phyloP scores from a whole-genome alignment of 2,888 invertebrate genomes.

The Andrena bicolor region DNA sequence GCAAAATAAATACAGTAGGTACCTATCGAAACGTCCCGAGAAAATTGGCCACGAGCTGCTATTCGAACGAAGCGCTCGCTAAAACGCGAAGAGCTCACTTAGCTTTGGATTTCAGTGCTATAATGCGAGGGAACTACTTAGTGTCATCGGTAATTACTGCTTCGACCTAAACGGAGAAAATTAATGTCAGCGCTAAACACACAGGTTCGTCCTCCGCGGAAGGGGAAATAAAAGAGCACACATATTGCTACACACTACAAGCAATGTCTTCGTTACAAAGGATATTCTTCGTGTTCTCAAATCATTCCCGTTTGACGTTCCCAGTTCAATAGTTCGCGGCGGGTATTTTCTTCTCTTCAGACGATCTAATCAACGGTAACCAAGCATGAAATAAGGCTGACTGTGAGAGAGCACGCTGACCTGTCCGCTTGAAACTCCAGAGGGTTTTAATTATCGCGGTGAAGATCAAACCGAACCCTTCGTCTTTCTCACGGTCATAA shows the following conservation, averaged over 20 bases:
- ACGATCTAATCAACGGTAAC: constrained; percentile 31
- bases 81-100: too few relatives aligned
- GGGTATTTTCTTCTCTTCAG: constrained; percentile 9
- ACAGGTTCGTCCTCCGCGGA: constrained; percentile 1
- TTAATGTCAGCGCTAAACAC: background rate
- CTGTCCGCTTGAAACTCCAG: constrained; percentile 16
- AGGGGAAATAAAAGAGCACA: background rate
- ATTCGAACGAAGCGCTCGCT: too few relatives aligned
- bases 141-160: background rate
- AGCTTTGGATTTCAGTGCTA: too few relatives aligned
- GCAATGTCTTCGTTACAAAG: constrained; percentile 42
- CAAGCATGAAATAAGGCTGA: constrained; percentile 38
- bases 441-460: constrained; percentile 17
- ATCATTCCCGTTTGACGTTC: background rate
- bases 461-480: constrained; percentile 7
- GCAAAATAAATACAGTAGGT: too few relatives aligned
- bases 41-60: too few relatives aligned
- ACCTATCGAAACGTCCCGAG: too few relatives aligned
- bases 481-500: constrained; percentile 32
- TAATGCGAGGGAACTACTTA: too few relatives aligned
- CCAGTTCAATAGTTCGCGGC: background rate
- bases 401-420: constrained; percentile 19
- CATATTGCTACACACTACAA: constrained; percentile 14
- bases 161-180: background rate
- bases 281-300: background rate